Evolutionary conservation across 2,888 invertebrate genomes (phyloP).

Genomic region (Hofmannophila pseudospretella): DNA sequence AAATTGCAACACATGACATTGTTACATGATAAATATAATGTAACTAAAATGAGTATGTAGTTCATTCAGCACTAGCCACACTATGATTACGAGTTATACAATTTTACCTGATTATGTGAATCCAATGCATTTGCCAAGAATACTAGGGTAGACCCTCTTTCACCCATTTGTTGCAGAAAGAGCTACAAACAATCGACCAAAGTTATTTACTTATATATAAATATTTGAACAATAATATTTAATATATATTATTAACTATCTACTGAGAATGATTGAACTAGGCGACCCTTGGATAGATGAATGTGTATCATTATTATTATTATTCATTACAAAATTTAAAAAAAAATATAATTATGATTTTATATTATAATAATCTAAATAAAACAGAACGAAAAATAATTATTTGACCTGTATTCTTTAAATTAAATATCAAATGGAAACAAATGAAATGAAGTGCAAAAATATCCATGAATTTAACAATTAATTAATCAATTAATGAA

Average conservation of each 20-base stretch:
- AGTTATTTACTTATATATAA: slow-evolving; percentile 19
- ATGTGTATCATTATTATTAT: neutral
- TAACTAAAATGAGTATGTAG: slow-evolving; percentile 32
- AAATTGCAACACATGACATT: no score
- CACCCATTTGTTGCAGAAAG: slow-evolving; percentile 69
- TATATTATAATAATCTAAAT: neutral
- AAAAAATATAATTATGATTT: neutral
- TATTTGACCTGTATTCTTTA: no score
- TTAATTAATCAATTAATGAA: no score
- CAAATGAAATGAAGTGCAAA: no score
- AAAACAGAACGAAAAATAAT: no score
- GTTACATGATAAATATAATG: no score
- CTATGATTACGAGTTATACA: slow-evolving; percentile 5
- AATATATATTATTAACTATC: no score
- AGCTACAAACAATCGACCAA: slow-evolving; percentile 53
- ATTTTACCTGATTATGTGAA: slow-evolving; percentile 54
- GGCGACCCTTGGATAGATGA: no score
- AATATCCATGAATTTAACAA: no score
- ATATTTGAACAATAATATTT: neutral
- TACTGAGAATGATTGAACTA: no score
- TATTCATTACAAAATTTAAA: neutral
- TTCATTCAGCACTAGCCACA: slow-evolving; percentile 28
- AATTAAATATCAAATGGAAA: no score
- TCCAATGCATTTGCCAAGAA: slow-evolving; percentile 67
- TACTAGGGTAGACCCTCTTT: slow-evolving; percentile 72